Base-by-base conservation (phyloP, 2,888 invertebrate species). In the Peribatodes rhomboidaria region DNA sequence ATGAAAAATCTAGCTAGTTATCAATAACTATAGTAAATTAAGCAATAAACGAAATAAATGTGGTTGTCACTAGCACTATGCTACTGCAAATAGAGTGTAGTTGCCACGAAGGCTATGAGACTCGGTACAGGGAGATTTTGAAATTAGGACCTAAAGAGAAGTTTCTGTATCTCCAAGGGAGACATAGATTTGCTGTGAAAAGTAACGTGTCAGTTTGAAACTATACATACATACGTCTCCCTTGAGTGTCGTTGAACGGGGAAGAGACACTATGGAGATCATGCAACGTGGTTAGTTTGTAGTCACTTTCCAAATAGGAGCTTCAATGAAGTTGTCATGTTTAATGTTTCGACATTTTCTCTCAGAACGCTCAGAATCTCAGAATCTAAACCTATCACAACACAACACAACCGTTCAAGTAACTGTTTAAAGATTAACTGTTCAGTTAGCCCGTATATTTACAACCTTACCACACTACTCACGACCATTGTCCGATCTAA, bases 241-340 rank as follows among this genome's bases (percentile, higher is more conserved):
- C 50, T 42, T 6, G 50, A 33, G 47, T 16, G 42, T 27, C 9
- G 20, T 59, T 50, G 31, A 41, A 18, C 10, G 27, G 10, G 58
- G 16, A 22, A 44, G 41, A 20, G 37, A 9, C 20, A 14, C n/a
- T n/a, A n/a, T 31, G 20, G 22, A 33, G 14, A 16, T 16, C 9
- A 22, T 27, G 47, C 31, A 8, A 14, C 10, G 16, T 31, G 27
- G 47, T 47, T 46, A 11, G 0, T 11, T 46, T 46, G n/a, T 46
- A n/a, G 4, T 3, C 4, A 18, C 46, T n/a, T 46, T 18, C n/a
- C 10, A 20, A 39, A 39, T 2, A 14, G 6, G 27, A 6, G 27
- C 6, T 27, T 27, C 27, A 4, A 2, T 4, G 27, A 27, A 27
- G 27, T 27, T 27, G 6, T 27, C 6, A 27, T 27, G 27, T 27